Conservation (phyloP, 2,797 vertebrate genomes). For the Acanthurus leucopareius region DNA sequence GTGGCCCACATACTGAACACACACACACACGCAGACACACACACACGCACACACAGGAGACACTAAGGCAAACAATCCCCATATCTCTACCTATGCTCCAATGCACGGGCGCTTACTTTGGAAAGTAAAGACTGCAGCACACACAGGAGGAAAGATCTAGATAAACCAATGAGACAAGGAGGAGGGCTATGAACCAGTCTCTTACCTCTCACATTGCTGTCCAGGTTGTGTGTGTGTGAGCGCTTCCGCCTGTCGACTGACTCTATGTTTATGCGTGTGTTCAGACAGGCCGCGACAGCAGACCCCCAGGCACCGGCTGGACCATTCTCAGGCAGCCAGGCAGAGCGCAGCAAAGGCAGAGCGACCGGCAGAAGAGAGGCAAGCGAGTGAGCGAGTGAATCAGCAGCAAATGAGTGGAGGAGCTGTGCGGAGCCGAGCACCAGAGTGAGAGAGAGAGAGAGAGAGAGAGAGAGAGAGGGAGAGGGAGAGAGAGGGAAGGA, state of each 20-base stretch:
- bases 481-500: constrained; percentile 53
- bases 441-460: constrained; percentile 66
- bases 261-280: constrained; percentile 79
- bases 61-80: constrained; percentile 68
- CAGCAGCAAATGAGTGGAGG: constrained; percentile 81
- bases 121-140: constrained; percentile 78
- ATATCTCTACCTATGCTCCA: constrained; percentile 56
- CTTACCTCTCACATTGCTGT: constrained; percentile 90
- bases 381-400: constrained; percentile 79
- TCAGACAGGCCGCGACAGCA: constrained; percentile 88
- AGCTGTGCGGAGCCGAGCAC: constrained; percentile 77
- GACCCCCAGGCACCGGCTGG: constrained; percentile 89
- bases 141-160: constrained; percentile 75
- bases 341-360: constrained; percentile 80
- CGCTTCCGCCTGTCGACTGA: constrained; percentile 74
- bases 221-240: constrained; percentile 71
- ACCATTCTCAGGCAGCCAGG: constrained; percentile 86
- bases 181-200: constrained; percentile 73
- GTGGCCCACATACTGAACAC: constrained; percentile 54
- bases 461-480: constrained; percentile 45
- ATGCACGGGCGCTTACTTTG: constrained; percentile 68
- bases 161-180: constrained; percentile 70
- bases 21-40: constrained; percentile 28
- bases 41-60: constrained; percentile 39
- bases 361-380: constrained; percentile 77